Conservation (phyloP, 2,113 vertebrate species). For the human region DNA sequence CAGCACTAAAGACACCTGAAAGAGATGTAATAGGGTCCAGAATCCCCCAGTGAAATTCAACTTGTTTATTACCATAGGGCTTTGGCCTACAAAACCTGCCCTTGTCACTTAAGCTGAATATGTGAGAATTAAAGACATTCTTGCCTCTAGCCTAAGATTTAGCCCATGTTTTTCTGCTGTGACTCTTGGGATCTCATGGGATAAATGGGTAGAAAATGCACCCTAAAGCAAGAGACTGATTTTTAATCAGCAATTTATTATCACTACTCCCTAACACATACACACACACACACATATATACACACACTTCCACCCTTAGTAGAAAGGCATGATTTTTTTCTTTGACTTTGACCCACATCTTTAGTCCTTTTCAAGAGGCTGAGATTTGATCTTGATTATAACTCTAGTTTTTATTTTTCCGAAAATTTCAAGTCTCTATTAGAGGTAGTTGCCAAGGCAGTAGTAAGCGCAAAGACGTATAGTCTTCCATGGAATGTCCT, state of each 20-base stretch:
- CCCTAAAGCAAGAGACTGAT: neutral
- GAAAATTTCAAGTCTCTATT: neutral
- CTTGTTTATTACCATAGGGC: neutral
- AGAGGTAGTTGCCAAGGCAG: neutral
- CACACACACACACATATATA: neutral
- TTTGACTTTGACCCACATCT: neutral
- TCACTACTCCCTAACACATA: neutral
- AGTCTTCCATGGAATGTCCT: neutral
- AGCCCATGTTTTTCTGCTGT: neutral
- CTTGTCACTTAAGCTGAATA: neutral
- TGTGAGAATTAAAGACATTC: neutral
- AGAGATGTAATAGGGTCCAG: neutral
- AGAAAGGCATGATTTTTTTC: neutral
- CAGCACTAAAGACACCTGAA: neutral
- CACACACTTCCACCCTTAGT: neutral
- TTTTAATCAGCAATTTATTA: neutral
- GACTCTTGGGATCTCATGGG: neutral
- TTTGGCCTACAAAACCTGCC: neutral
- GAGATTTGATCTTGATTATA: neutral
- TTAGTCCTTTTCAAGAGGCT: neutral
- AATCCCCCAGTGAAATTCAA: neutral
- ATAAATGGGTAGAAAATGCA: neutral
- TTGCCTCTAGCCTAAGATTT: neutral
- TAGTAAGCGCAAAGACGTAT: neutral
- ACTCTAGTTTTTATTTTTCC: neutral